Evolutionary conservation across 1,140 invertebrate genomes (phyloP), one percentile per base, ranked within the genome.

Genomic region (Spodoptera frugiperda): DNA sequence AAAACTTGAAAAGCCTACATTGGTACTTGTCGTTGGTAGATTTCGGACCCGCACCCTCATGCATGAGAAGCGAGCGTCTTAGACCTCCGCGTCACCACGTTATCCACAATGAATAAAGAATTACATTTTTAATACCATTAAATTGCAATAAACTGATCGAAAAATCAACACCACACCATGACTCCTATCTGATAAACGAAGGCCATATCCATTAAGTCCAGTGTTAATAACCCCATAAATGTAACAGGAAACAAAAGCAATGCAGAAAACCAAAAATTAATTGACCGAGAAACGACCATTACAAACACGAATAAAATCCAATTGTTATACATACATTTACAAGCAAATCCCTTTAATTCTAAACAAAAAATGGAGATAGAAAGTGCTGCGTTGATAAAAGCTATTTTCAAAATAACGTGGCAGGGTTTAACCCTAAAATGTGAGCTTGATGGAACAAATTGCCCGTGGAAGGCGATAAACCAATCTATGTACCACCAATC

Each of bases 401-500:
- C 21, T 46, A 10, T 53, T 53, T 68, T 30, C 4, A 53, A 10
- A 53, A 68, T 67, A 67, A 67, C 19, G 44, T 44, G 63, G 46
- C 19, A 9, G 44, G 53, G 48, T 25, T n/a, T 10, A 57, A 72
- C 68, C 30, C 33, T 21, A 57, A 57, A 54, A 17, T 39, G 30
- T 39, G 68, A n/a, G 68, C 51, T 68, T 55, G 71, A 48, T 48
- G 39, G 44, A 46, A 10, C 19, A 73, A 73, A 73, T 73, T 46
- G 55, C 21, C 71, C 71, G 55, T 59, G 46, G 59, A 61, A 61
- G 55, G 19, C 55, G 71, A 73, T 73, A 73, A 73, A 59, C 12
- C 44, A 49, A 73, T 73, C 55, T 49, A 61, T 49, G 21, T 15
- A 57, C 21, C 3, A 25, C 48, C 25, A 68, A n/a, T 73, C 44